Percentiles rank a stretch among this genome's conserved stretches.
phyloP scores from a whole-genome alignment of 2,888 invertebrate genomes.

The Cryptus viduatorius region DNA sequence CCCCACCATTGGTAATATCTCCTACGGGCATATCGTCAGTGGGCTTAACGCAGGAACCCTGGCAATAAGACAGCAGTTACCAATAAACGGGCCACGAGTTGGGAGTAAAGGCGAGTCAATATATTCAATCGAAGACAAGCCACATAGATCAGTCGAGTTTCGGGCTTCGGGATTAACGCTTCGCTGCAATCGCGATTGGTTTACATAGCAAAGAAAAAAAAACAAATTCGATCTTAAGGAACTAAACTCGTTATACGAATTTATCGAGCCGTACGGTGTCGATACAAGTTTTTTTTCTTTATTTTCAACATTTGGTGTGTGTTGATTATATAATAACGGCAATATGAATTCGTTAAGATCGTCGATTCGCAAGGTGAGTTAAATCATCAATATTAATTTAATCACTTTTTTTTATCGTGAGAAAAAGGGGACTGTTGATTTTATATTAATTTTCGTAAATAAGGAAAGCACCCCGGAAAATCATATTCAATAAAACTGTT shows the following conservation, averaged over 20 bases:
- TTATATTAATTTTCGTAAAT: too few species aligned
- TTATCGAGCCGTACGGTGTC: background rate
- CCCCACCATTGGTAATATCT: constrained; percentile 9
- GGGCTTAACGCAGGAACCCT: constrained; percentile 17
- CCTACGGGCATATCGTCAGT: constrained; percentile 11
- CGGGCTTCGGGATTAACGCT: background rate
- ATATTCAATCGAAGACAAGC: constrained; percentile 12
- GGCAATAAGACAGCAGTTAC: constrained; percentile 15
- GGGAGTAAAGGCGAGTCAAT: background rate
- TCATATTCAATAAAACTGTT: too few species aligned
- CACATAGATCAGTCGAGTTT: constrained; percentile 10
- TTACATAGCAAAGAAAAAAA: background rate
- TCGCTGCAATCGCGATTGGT: constrained; percentile 3
- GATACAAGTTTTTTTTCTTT: background rate
- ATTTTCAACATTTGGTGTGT: background rate
- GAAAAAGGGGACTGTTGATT: too few species aligned
- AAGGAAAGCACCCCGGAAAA: too few species aligned
- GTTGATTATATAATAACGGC: constrained; percentile 9
- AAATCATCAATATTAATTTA: background rate
- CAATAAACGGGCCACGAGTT: constrained; percentile 27
- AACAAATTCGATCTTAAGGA: background rate
- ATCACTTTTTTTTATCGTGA: too few species aligned
- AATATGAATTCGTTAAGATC: constrained; percentile 9
- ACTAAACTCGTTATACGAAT: background rate
- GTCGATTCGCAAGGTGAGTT: constrained; percentile 1